A percentile compares a stretch with the other conserved stretches of the same genome.
phyloP scores from a whole-genome alignment of 1,140 invertebrate genomes.

The Cardiocondyla obscurior region DNA sequence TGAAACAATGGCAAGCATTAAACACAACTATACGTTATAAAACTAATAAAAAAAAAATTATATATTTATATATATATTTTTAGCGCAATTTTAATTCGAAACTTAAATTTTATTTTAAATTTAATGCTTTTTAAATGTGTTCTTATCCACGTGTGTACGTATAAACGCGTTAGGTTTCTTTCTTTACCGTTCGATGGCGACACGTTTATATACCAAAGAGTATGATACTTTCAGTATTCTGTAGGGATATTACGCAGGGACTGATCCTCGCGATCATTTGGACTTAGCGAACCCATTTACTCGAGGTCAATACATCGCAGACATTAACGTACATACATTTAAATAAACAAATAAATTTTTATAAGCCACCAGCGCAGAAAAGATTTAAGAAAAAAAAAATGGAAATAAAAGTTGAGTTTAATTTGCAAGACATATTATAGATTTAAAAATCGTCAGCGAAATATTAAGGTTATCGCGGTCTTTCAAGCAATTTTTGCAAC shows the following conservation, averaged over 20 bases:
- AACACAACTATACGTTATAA: background rate
- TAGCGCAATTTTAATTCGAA: background rate
- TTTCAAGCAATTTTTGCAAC: background rate
- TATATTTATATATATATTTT: no score
- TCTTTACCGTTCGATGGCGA: constrained; percentile 31
- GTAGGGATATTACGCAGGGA: background rate
- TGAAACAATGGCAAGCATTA: background rate
- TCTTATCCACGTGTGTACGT: background rate
- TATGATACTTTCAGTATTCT: background rate
- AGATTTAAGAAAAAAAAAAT: background rate
- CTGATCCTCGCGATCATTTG: background rate
- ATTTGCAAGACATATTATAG: no score
- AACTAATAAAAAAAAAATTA: background rate
- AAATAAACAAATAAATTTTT: background rate
- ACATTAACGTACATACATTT: background rate
- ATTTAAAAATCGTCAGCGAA: background rate
- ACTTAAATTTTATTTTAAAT: background rate
- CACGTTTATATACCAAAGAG: background rate
- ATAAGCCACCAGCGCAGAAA: background rate
- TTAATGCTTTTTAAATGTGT: background rate
- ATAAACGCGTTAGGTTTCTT: constrained; percentile 20
- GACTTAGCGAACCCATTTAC: background rate
- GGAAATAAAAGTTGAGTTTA: background rate
- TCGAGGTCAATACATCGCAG: background rate
- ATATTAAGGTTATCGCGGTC: background rate